Evolutionary conservation across 2,888 invertebrate species (phyloP).

Genomic region (Euzophera pinguis): DNA sequence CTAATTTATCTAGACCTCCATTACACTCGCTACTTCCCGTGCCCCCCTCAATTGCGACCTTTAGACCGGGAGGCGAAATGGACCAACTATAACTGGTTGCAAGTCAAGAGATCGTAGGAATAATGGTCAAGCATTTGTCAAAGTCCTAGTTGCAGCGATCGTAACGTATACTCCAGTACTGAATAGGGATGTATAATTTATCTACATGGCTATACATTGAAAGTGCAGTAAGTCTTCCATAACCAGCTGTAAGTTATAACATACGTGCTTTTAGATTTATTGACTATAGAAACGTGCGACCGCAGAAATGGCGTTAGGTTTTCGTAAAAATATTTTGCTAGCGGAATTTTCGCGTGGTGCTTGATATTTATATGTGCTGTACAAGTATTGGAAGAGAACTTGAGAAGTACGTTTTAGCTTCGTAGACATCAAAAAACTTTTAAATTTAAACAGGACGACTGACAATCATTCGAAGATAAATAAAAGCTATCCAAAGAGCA

Average conservation of each 20-base stretch:
- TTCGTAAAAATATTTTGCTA: background rate
- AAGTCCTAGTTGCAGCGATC: conserved; percentile 53
- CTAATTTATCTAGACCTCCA: conserved; percentile 38
- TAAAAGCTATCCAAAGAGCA: too few relatives aligned
- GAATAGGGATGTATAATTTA: conserved; percentile 7
- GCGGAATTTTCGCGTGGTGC: background rate
- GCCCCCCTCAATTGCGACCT: conserved; percentile 14
- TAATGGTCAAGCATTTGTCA: conserved; percentile 65
- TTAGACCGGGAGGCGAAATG: conserved; percentile 20
- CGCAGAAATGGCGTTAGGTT: background rate
- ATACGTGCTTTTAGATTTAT: conserved; percentile 6
- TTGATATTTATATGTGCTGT: too few relatives aligned
- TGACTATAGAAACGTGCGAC: background rate
- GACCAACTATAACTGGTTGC: conserved; percentile 35
- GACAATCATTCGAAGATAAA: too few relatives aligned
- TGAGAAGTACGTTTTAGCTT: too few relatives aligned
- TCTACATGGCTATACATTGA: background rate
- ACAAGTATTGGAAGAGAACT: too few relatives aligned
- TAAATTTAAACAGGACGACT: too few relatives aligned
- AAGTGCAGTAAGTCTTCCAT: background rate
- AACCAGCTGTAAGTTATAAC: background rate
- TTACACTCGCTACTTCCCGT: conserved; percentile 13
- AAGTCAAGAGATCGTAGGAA: conserved; percentile 44
- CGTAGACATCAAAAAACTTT: too few relatives aligned
- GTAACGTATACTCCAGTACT: conserved; percentile 23